phyloP scores from a whole-genome alignment of 2,888 invertebrate species.

The Rotaria magnacalcarata region DNA sequence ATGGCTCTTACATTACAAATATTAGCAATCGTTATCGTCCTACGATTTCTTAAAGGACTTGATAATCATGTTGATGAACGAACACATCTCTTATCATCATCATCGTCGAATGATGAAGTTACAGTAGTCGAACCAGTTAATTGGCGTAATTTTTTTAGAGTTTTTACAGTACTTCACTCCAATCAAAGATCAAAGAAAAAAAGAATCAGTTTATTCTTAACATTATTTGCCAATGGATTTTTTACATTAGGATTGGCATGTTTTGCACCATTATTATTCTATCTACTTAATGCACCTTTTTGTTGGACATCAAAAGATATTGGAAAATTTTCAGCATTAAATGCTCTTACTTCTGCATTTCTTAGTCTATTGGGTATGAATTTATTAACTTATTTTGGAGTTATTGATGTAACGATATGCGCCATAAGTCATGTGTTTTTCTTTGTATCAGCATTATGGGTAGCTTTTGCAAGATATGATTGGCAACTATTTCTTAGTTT shows the following conservation, averaged over 20 bases:
- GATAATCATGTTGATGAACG: background rate
- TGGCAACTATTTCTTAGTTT: conserved; percentile 1
- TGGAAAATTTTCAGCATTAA: background rate
- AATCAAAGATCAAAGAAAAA: background rate
- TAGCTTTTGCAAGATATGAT: background rate
- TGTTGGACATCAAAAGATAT: conserved; percentile 16
- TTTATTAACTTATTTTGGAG: background rate
- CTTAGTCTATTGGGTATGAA: background rate
- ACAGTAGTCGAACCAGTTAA: background rate
- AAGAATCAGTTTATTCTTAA: background rate
- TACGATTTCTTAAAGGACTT: background rate
- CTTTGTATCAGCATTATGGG: background rate
- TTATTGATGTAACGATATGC: background rate
- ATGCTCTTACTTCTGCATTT: background rate
- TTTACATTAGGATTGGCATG: background rate
- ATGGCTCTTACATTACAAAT: background rate
- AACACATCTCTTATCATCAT: background rate
- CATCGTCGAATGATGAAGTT: background rate
- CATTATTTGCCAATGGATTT: background rate
- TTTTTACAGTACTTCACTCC: background rate
- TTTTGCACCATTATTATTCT: background rate
- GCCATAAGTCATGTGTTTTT: background rate
- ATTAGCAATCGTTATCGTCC: background rate
- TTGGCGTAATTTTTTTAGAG: background rate
- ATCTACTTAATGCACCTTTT: background rate